Conservation (phyloP, 2,888 invertebrate genomes). For the Rhyacophila evoluta region DNA sequence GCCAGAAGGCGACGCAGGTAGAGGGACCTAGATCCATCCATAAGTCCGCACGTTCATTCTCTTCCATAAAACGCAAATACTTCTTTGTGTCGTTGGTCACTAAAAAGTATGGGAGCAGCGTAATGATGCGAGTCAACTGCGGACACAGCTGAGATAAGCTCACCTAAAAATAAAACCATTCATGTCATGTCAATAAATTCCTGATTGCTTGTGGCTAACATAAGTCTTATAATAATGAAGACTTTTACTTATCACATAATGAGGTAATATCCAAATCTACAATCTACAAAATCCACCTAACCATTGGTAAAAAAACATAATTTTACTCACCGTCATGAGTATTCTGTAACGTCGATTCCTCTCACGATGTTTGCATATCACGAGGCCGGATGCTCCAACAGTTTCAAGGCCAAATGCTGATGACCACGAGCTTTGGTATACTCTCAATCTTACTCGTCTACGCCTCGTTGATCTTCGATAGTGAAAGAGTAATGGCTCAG, state of each 20-base stretch:
- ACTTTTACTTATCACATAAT: too few relatives aligned
- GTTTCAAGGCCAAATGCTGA: constrained; percentile 76
- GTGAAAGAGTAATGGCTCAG: constrained; percentile 79
- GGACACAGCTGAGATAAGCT: constrained; percentile 79
- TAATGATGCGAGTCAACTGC: constrained; percentile 82
- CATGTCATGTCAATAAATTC: too few relatives aligned
- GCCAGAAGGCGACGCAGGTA: constrained; percentile 84
- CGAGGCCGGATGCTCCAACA: constrained; percentile 80
- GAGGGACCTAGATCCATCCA: constrained; percentile 82
- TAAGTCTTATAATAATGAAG: too few relatives aligned
- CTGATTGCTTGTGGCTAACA: too few relatives aligned
- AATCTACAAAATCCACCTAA: too few relatives aligned
- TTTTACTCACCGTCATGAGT: constrained; percentile 70
- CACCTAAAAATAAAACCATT: too few relatives aligned
- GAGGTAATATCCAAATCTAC: too few relatives aligned
- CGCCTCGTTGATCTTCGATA: constrained; percentile 69
- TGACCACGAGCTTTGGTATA: constrained; percentile 76
- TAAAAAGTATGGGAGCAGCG: constrained; percentile 82
- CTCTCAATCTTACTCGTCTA: constrained; percentile 68
- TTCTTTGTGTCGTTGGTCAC: constrained; percentile 79
- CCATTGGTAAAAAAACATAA: neutral
- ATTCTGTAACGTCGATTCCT: constrained; percentile 79
- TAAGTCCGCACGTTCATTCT: constrained; percentile 85
- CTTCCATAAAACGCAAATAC: constrained; percentile 81
- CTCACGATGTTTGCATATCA: constrained; percentile 79